Conservation (phyloP, 2,888 invertebrate genomes). For the Spialia ferax region DNA sequence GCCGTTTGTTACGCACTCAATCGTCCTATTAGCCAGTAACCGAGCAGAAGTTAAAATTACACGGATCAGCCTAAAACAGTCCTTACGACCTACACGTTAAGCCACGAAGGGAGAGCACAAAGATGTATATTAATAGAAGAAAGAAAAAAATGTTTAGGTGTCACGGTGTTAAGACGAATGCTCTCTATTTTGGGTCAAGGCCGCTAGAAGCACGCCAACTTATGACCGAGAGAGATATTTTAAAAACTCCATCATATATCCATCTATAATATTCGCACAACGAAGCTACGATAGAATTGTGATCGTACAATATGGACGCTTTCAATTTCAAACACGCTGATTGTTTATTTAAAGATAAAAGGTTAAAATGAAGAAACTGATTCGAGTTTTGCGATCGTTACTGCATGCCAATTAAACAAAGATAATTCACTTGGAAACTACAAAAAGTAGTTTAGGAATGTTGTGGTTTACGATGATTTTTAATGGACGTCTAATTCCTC, state of each 20-base stretch:
- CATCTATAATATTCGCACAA: background rate
- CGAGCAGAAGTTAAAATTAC: conserved; percentile 19
- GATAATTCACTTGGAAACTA: background rate
- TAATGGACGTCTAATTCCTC: too few species aligned
- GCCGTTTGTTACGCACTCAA: conserved; percentile 24
- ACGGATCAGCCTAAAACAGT: conserved; percentile 41
- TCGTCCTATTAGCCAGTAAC: conserved; percentile 19
- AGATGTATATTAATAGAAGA: conserved; percentile 27
- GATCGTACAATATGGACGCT: conserved; percentile 4
- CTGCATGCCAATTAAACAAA: background rate
- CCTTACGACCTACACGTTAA: conserved; percentile 43
- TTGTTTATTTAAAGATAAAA: background rate
- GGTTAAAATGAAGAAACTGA: background rate
- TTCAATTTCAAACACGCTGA: too few species aligned
- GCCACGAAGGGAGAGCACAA: conserved; percentile 10
- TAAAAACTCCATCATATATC: conserved; percentile 49
- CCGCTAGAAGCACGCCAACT: conserved; percentile 55
- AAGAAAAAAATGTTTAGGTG: conserved; percentile 51
- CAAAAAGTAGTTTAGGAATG: background rate
- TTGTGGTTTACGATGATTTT: background rate
- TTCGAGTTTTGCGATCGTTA: background rate
- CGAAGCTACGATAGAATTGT: conserved; percentile 20
- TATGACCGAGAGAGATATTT: conserved; percentile 48
- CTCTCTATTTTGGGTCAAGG: conserved; percentile 81
- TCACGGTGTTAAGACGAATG: conserved; percentile 72